Evolutionary conservation across 1,140 invertebrate genomes (phyloP).

Genomic region (Bombus huntii): DNA sequence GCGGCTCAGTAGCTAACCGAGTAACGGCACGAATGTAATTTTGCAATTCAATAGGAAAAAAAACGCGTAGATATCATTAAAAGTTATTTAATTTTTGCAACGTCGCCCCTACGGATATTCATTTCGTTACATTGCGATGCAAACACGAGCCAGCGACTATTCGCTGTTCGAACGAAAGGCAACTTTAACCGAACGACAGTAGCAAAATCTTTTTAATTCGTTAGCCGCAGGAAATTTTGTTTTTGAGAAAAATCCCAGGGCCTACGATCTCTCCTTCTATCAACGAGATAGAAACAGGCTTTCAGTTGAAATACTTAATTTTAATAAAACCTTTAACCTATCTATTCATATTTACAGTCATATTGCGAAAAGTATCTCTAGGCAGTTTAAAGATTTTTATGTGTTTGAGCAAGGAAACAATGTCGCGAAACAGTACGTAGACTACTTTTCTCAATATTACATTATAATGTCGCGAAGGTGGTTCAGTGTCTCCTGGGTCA

Average conservation of each 20-base stretch:
- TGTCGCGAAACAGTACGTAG: neutral
- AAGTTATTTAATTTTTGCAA: conserved; percentile 30
- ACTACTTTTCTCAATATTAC: neutral
- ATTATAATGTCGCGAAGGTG: neutral
- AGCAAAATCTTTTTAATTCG: neutral
- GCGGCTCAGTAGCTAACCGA: neutral
- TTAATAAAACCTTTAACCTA: neutral
- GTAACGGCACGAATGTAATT: neutral
- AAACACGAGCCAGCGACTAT: neutral
- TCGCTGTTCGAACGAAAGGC: neutral
- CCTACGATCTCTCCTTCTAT: too few relatives aligned
- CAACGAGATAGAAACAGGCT: too few relatives aligned
- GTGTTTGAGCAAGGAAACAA: neutral
- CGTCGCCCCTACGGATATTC: neutral
- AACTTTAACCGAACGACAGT: neutral
- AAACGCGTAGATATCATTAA: neutral
- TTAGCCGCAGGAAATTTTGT: neutral
- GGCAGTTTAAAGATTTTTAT: neutral
- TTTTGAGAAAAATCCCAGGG: neutral
- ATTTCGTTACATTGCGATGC: neutral
- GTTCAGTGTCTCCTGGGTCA: neutral
- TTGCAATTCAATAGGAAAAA: neutral
- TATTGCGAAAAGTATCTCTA: neutral
- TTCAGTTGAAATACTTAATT: too few relatives aligned
- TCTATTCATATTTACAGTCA: neutral